Conservation (phyloP, 2,797 vertebrate genomes). For the Argyrosomus regius region DNA sequence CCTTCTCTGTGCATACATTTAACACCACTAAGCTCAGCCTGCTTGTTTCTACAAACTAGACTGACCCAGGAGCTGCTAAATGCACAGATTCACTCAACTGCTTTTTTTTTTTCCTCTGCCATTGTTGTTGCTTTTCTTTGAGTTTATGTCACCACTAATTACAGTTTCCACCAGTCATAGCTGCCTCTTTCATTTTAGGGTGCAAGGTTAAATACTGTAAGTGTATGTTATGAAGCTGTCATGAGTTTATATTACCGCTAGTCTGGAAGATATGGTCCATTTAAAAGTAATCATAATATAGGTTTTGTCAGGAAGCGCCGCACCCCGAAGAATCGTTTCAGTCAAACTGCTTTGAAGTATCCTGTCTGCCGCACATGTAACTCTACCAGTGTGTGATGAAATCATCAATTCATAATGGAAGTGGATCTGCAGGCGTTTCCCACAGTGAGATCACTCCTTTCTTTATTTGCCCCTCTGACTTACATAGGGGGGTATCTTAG, state of each 20-base stretch:
- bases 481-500: conserved; percentile 15
- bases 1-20: not conserved
- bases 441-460: conserved; percentile 64
- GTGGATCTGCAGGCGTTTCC: conserved; percentile 54
- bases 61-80: not conserved
- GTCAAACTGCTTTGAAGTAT: conserved; percentile 44
- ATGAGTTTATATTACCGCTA: conserved; percentile 30
- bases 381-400: conserved; percentile 60
- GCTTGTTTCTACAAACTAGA: not conserved
- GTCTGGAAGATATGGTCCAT: conserved; percentile 9
- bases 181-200: conserved; percentile 1
- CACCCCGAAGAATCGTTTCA: conserved; percentile 47
- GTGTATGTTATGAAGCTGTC: not conserved
- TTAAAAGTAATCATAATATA: conserved; percentile 44
- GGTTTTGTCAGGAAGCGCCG: conserved; percentile 22
- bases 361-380: conserved; percentile 49
- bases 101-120: not conserved
- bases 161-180: not conserved
- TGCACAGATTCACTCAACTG: not conserved
- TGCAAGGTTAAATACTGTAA: not conserved
- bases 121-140: conserved; percentile 7
- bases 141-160: not conserved
- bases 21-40: not conserved
- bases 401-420: conserved; percentile 65
- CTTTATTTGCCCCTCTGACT: conserved; percentile 43